These are phyloP conservation scores for Drosophila recens DNA, from an alignment of 2,888 invertebrate species.

Conservation along the genomic window DNA sequence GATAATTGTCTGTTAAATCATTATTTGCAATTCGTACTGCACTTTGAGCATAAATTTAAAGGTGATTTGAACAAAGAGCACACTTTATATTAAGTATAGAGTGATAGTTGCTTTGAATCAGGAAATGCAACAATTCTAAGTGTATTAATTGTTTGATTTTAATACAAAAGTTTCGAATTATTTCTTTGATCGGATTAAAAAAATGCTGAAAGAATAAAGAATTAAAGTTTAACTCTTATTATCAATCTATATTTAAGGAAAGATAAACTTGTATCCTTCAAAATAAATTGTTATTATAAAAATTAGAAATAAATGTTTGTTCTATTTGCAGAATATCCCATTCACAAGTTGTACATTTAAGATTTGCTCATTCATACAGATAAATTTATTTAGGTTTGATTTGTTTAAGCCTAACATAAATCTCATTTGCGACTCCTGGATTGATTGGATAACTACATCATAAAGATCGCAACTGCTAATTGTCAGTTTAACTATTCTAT, in stretches of 20 bases:
- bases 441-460: not conserved
- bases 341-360: not conserved
- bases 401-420: not conserved
- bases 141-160: too few species aligned
- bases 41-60: slow-evolving; percentile 10
- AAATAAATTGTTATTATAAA: too few species aligned
- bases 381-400: too few species aligned
- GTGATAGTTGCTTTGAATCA: not conserved
- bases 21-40: not conserved
- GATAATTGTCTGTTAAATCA: slow-evolving; percentile 1
- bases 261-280: too few species aligned
- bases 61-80: not conserved
- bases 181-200: too few species aligned
- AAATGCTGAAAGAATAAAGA: too few species aligned
- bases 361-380: not conserved
- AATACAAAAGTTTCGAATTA: too few species aligned
- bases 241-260: too few species aligned
- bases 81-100: not conserved
- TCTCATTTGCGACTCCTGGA: not conserved
- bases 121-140: not conserved
- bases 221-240: too few species aligned
- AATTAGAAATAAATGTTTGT: too few species aligned
- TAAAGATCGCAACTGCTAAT: slow-evolving; percentile 25
- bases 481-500: slow-evolving; percentile 14
- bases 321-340: not conserved